Evolutionary conservation across 2,888 invertebrate species (phyloP).

Genomic region (Eumacrocentrus americanus): DNA sequence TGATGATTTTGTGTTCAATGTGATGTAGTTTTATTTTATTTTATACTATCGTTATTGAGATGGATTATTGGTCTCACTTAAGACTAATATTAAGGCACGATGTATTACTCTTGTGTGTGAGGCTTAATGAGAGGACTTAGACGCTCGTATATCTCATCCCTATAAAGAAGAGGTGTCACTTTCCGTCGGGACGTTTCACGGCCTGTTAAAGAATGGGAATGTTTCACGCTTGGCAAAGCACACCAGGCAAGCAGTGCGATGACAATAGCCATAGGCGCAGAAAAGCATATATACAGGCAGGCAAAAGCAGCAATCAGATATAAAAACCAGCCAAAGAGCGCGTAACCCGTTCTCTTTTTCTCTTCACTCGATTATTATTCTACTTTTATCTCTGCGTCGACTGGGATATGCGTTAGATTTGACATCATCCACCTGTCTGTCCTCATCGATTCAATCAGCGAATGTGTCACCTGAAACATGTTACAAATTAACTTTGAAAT

Average conservation of each 20-base stretch:
- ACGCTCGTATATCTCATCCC: conserved; percentile 9
- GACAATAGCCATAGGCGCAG: conserved; percentile 29
- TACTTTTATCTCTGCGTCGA: too few species aligned
- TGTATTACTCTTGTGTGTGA: background rate
- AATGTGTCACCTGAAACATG: too few species aligned
- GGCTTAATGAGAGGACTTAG: conserved; percentile 9
- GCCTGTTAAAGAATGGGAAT: conserved; percentile 51
- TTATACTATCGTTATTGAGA: conserved; percentile 3
- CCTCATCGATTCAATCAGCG: too few species aligned
- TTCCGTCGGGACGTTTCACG: conserved; percentile 17
- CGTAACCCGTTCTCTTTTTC: too few species aligned
- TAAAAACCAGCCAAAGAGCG: conserved; percentile 16
- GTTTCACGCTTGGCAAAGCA: conserved; percentile 59
- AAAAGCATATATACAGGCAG: conserved; percentile 11
- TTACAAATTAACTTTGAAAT: too few species aligned
- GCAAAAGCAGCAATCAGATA: background rate
- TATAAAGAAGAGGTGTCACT: conserved; percentile 19
- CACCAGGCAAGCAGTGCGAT: conserved; percentile 27
- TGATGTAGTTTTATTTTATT: too few species aligned
- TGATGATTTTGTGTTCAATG: too few species aligned
- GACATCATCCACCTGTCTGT: too few species aligned
- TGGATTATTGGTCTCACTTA: background rate
- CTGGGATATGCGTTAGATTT: too few species aligned
- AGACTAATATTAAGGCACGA: background rate
- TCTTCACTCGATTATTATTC: too few species aligned